A percentile compares a stretch with the other conserved stretches of the same genome.
These are phyloP conservation scores for Myripristis murdjan DNA, from an alignment of 2,797 vertebrate genomes.

Conservation along the genomic window DNA sequence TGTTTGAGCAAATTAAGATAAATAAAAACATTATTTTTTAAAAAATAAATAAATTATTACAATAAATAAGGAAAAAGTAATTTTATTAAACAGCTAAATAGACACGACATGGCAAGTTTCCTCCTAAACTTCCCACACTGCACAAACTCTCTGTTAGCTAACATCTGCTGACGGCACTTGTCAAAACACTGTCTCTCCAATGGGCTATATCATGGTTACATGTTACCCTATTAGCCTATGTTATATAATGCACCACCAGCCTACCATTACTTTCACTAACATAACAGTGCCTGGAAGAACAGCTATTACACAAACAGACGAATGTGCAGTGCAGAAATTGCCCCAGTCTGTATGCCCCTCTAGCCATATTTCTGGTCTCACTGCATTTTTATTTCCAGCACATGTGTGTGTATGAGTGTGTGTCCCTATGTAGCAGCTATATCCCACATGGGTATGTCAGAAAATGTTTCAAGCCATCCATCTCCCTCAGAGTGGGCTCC, in stretches of 20 bases:
- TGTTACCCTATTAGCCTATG: conserved; percentile 38
- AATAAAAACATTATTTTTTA: conserved; percentile 6
- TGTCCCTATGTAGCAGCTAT: conserved; percentile 3
- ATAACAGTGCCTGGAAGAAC: conserved; percentile 36
- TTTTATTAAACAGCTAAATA: background rate
- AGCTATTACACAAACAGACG: conserved; percentile 25
- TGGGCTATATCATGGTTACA: conserved; percentile 37
- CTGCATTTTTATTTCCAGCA: conserved; percentile 21
- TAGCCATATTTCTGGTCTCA: conserved; percentile 19
- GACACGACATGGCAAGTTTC: background rate
- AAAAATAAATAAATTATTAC: no score
- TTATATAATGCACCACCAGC: conserved; percentile 58
- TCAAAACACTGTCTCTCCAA: conserved; percentile 47
- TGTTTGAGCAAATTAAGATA: conserved; percentile 24
- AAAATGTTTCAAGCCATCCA: conserved; percentile 45
- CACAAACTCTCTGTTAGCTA: no score
- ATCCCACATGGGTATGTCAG: conserved; percentile 54
- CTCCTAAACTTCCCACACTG: background rate
- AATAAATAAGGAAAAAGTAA: no score
- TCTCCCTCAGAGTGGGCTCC: conserved; percentile 45
- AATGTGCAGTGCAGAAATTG: conserved; percentile 10
- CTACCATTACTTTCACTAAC: conserved; percentile 53
- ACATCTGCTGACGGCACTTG: conserved; percentile 19
- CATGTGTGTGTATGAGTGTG: background rate
- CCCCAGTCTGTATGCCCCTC: conserved; percentile 12